Base-by-base conservation (phyloP, 2,797 vertebrate genomes). In the Uromys caudimaculatus region DNA sequence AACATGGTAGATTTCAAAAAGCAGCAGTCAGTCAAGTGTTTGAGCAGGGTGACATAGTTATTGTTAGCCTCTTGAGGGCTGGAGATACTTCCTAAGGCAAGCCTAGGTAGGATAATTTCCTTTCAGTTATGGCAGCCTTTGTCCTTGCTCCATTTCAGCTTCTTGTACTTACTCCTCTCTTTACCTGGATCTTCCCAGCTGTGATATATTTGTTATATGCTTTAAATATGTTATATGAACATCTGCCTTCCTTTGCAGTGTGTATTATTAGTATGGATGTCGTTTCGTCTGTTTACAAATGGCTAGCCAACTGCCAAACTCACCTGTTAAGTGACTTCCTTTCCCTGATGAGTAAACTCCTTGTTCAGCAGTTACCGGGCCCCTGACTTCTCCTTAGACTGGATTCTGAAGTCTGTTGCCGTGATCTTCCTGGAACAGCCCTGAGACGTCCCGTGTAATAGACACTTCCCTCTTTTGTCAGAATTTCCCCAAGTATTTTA, bases 181-280 rank as follows among this genome's bases (percentile, higher is more conserved):
- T 87, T n/a, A 77, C 52, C 44, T 77, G 50, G 91, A 93, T 78
- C 29, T 79, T 10, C 4, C 89, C 54, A 32, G 50, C 81, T 76
- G 7, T 47, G 47, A 95, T 78, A 69, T 92, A 17, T 54, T 77
- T 35, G 64, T 67, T 89, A 44, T 54, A 52, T 69, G 4, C 50
- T 93, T 84, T 95, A 89, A 50, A 60, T 90, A 56, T 69, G 95
- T 95, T 95, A 3, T 41, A 85, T 77, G 90, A 62, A 35, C 50
- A 73, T 73, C 90, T 79, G 32, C 27, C 67, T 95, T 90, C 44
- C 67, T 92, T 88, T 88, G 13, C 81, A 90, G 77, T 94, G 91
- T 88, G 35, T 82, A n/a, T 85, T 75, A 44, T 7, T 94, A 16
- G 41, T 76, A 5, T 8, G 4, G 64, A 44, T 67, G 41, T 14